Percentiles rank a stretch among this genome's conserved stretches.
Conservation (phyloP, 2,888 invertebrate genomes). For the Ptilodon capucinus region DNA sequence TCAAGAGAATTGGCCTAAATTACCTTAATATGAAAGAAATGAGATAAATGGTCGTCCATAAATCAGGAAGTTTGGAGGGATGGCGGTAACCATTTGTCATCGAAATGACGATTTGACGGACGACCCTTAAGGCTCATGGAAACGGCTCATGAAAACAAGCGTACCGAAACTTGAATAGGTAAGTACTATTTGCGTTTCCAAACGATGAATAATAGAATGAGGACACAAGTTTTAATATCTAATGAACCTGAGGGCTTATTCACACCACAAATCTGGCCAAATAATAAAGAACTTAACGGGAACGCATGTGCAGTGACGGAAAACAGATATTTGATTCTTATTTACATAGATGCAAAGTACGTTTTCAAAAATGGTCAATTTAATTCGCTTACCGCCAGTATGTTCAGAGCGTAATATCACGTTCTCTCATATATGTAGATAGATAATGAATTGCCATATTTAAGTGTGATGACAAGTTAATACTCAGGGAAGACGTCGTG, state of each 20-base stretch:
- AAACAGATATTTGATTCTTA: no score
- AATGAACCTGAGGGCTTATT: no score
- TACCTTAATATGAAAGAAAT: constrained; percentile 44
- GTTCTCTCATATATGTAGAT: no score
- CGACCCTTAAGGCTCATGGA: constrained; percentile 51
- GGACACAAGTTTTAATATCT: background rate
- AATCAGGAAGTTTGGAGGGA: constrained; percentile 62
- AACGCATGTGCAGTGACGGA: no score
- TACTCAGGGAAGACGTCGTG: constrained; percentile 27
- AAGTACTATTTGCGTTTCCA: constrained; percentile 41
- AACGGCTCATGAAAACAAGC: constrained; percentile 43
- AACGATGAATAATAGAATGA: constrained; percentile 35
- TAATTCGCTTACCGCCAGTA: no score
- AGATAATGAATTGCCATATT: background rate
- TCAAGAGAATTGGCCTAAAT: constrained; percentile 16
- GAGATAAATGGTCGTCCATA: constrained; percentile 65
- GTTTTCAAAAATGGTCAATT: no score
- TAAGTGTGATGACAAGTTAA: constrained; percentile 32
- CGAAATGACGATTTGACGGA: constrained; percentile 56
- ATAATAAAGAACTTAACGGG: no score
- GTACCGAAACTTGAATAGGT: constrained; percentile 19
- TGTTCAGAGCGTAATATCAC: no score
- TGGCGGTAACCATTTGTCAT: constrained; percentile 56
- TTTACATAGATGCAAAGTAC: no score
- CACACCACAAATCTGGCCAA: no score